phyloP scores from a whole-genome alignment of 2,888 invertebrate genomes.

The Drosophila setosimentum region DNA sequence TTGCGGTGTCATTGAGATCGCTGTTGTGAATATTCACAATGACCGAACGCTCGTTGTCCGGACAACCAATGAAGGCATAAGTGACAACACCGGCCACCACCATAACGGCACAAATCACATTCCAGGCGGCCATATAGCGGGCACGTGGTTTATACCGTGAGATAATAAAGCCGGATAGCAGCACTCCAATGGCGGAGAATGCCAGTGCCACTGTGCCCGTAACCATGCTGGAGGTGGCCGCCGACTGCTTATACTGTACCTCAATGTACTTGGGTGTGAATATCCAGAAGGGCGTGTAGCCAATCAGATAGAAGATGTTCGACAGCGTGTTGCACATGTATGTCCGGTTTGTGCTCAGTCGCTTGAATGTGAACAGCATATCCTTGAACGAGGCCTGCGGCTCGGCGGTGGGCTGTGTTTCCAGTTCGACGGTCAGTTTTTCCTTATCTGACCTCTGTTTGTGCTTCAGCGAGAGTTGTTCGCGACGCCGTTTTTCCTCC shows the following conservation, averaged over 20 bases:
- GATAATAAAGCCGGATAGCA: constrained; percentile 89
- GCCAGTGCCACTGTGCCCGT: constrained; percentile 90
- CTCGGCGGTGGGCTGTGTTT: constrained; percentile 57
- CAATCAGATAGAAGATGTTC: constrained; percentile 90
- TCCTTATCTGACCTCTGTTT: constrained; percentile 67
- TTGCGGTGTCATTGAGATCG: constrained; percentile 62
- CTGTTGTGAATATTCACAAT: constrained; percentile 83
- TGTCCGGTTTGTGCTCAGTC: constrained; percentile 88
- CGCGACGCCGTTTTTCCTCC: constrained; percentile 79
- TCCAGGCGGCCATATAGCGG: constrained; percentile 89
- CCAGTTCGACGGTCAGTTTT: constrained; percentile 57
- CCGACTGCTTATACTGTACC: constrained; percentile 91
- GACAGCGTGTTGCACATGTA: constrained; percentile 91
- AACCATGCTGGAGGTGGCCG: constrained; percentile 88
- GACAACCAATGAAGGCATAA: constrained; percentile 89
- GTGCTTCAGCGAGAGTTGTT: constrained; percentile 50
- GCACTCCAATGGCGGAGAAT: constrained; percentile 89
- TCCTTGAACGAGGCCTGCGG: constrained; percentile 86
- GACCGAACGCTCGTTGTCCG: constrained; percentile 87
- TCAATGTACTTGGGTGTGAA: constrained; percentile 94
- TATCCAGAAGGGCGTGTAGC: constrained; percentile 91
- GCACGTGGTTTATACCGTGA: constrained; percentile 89
- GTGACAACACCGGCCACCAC: constrained; percentile 88
- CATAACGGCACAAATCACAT: constrained; percentile 88
- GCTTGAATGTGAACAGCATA: constrained; percentile 88